phyloP scores from a whole-genome alignment of 2,113 vertebrate species.

The Merops nubicus region DNA sequence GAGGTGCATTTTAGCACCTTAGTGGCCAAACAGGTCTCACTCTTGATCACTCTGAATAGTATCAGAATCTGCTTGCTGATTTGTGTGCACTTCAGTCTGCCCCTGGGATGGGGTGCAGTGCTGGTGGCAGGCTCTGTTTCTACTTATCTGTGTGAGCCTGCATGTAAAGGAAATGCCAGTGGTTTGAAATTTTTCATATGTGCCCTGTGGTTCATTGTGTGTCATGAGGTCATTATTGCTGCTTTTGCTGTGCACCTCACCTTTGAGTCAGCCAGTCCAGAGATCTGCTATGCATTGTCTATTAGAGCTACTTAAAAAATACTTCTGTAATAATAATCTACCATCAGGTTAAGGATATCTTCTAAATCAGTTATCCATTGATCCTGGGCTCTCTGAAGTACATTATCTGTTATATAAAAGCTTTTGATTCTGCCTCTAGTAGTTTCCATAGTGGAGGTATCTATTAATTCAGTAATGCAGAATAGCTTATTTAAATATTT shows the following conservation, averaged over 20 bases:
- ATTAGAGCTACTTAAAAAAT: neutral
- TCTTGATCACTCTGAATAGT: neutral
- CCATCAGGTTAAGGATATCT: neutral
- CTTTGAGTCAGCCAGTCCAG: neutral
- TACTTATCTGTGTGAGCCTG: neutral
- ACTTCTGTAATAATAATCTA: neutral
- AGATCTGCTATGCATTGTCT: neutral
- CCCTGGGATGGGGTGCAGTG: neutral
- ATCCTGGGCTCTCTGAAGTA: neutral
- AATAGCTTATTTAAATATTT: neutral
- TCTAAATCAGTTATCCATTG: neutral
- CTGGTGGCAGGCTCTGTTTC: neutral
- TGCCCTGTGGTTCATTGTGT: neutral
- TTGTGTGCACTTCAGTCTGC: neutral
- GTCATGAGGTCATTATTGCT: neutral
- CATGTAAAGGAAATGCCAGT: fast-evolving
- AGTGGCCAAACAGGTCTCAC: neutral
- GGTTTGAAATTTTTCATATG: neutral
- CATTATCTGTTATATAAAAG: neutral
- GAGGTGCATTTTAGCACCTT: neutral
- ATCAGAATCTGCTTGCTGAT: neutral
- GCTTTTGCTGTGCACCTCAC: neutral
- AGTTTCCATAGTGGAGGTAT: neutral
- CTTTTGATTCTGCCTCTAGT: neutral
- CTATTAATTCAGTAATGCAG: neutral